Conservation (phyloP, 64 coral and sea anemone species). For the Montipora efflorescens region DNA sequence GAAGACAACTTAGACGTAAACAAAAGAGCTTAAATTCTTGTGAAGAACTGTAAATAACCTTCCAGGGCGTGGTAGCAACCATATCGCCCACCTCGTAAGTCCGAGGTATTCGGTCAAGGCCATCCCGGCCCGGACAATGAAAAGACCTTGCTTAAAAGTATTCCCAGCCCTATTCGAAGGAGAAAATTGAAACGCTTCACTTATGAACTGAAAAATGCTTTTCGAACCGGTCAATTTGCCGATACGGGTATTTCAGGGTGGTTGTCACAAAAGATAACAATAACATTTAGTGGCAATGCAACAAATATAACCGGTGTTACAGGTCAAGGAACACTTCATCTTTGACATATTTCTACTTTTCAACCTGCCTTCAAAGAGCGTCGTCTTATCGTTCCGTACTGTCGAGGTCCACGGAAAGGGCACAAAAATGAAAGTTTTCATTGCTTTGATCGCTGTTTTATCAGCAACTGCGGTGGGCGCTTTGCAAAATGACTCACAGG, state of each 20-base stretch:
- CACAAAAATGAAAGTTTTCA: constrained; percentile 3
- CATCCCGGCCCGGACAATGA: no score
- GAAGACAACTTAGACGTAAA: no score
- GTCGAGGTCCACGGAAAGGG: not conserved
- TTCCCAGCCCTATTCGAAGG: no score
- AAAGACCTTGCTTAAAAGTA: no score
- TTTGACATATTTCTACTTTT: not conserved
- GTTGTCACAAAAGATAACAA: not conserved
- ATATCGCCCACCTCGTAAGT: no score
- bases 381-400: not conserved
- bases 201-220: not conserved
- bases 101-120: no score
- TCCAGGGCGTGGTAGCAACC: no score
- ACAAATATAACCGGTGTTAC: constrained; percentile 14
- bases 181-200: not conserved
- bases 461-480: not conserved
- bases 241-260: constrained; percentile 28
- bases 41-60: no score
- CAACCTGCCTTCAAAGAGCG: not conserved
- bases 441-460: not conserved
- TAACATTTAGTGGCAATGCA: not conserved
- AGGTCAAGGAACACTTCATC: constrained; percentile 6
- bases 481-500: not conserved
- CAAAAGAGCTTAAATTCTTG: no score
- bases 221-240: not conserved